Conservation (phyloP, 1,140 invertebrate genomes). For the Sipha flava region DNA sequence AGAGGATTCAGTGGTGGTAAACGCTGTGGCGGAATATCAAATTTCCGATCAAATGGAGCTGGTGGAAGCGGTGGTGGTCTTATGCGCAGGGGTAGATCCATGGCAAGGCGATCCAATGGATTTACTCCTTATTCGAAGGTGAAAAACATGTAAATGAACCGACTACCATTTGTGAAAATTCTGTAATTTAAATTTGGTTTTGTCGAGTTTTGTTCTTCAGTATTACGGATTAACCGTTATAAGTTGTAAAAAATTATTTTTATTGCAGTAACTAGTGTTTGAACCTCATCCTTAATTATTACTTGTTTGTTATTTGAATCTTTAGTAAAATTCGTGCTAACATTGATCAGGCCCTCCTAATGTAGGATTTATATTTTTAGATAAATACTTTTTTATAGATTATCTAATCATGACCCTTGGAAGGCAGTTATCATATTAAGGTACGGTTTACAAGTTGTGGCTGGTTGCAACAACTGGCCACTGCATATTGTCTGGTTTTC, state of each 20-base stretch:
- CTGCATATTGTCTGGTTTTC: too few relatives aligned
- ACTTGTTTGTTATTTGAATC: too few relatives aligned
- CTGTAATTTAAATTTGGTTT: too few relatives aligned
- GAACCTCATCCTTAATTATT: too few relatives aligned
- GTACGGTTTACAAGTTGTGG: too few relatives aligned
- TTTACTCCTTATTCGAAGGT: slow-evolving; percentile 42
- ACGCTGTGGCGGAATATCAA: not conserved
- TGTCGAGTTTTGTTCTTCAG: not conserved
- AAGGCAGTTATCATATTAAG: too few relatives aligned
- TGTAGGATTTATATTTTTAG: too few relatives aligned
- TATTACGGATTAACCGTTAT: not conserved
- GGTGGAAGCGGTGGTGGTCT: slow-evolving; percentile 46
- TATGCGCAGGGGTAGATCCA: slow-evolving; percentile 46
- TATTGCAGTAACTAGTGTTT: not conserved
- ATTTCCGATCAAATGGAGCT: slow-evolving; percentile 35
- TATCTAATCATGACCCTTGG: too few relatives aligned
- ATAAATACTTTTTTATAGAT: too few relatives aligned
- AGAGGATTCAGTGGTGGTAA: not conserved
- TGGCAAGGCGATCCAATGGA: slow-evolving; percentile 36
- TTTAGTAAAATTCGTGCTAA: too few relatives aligned
- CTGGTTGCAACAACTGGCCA: too few relatives aligned
- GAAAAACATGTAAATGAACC: slow-evolving; percentile 25
- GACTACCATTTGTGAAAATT: not conserved
- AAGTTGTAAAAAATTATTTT: not conserved
- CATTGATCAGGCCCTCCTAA: too few relatives aligned